phyloP scores from a whole-genome alignment of 1,140 invertebrate genomes.

The Palaemon carinicauda region DNA sequence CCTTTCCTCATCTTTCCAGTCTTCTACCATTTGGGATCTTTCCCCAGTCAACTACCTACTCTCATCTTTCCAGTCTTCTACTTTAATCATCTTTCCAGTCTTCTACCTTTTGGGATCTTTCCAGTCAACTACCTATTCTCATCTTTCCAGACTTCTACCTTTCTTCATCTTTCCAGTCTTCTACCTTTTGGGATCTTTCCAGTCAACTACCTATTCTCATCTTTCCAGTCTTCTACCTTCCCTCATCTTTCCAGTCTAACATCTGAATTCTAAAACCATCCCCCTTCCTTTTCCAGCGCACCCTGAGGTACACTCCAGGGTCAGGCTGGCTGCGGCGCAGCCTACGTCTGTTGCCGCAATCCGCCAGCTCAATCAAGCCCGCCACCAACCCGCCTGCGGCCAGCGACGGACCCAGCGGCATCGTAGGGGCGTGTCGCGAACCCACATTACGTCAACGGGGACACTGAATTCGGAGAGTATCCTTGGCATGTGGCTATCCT shows the following conservation, averaged over 20 bases:
- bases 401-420: slow-evolving; percentile 7
- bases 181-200: too few relatives aligned
- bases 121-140: too few relatives aligned
- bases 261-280: too few relatives aligned
- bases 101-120: too few relatives aligned
- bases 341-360: slow-evolving; percentile 26
- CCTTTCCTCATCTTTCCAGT: too few relatives aligned
- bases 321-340: neutral
- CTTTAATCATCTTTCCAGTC: too few relatives aligned
- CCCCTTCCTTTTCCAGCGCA: neutral
- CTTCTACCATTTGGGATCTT: too few relatives aligned
- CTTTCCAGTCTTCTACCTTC: too few relatives aligned
- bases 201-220: neutral
- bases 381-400: neutral
- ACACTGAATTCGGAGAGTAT: slow-evolving; percentile 72
- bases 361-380: neutral
- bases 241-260: neutral
- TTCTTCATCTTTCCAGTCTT: too few relatives aligned
- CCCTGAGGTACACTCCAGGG: neutral
- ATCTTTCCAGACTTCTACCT: too few relatives aligned
- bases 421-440: neutral
- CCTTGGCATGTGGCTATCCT: slow-evolving; percentile 91
- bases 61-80: too few relatives aligned
- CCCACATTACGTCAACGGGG: slow-evolving; percentile 7
- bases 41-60: too few relatives aligned